Percentiles rank a stretch among this genome's conserved stretches.
Evolutionary conservation across 2,888 invertebrate species (phyloP).

Genomic region (Temnothorax rugatulus): DNA sequence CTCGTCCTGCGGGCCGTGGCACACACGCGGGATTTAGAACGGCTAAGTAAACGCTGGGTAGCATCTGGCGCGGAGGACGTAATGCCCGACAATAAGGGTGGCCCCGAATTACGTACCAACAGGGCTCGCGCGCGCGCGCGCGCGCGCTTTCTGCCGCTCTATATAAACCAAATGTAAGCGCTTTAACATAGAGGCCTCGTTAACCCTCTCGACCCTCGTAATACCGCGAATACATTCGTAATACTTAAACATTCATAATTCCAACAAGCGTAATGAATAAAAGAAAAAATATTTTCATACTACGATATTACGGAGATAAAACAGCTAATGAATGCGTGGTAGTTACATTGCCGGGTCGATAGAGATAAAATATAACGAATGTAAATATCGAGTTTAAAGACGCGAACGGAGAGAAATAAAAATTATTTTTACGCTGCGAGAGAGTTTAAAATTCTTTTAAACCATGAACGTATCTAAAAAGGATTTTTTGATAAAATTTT

Average conservation of each 20-base stretch:
- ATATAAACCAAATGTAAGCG: constrained; percentile 35
- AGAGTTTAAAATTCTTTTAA: neutral
- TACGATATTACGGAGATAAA: neutral
- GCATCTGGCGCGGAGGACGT: constrained; percentile 79
- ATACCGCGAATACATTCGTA: constrained; percentile 32
- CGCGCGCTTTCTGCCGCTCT: constrained; percentile 16
- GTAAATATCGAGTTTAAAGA: neutral
- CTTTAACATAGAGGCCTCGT: constrained; percentile 37
- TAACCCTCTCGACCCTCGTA: constrained; percentile 22
- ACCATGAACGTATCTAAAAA: neutral
- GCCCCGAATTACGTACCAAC: constrained; percentile 53
- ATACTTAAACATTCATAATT: constrained; percentile 3
- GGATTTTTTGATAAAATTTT: neutral
- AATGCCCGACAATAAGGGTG: constrained; percentile 75
- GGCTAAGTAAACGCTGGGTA: constrained; percentile 74
- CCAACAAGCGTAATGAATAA: neutral
- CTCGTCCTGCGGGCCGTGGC: neutral
- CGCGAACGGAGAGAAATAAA: neutral
- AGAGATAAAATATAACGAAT: neutral
- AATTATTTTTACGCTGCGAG: constrained; percentile 8
- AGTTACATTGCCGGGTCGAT: neutral
- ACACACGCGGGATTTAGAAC: constrained; percentile 74
- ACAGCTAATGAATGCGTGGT: neutral
- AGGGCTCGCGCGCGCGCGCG: neutral
- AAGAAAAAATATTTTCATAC: neutral